These are phyloP conservation scores for Carollia perspicillata DNA, from an alignment of 2,113 vertebrate species.

Conservation along the genomic window DNA sequence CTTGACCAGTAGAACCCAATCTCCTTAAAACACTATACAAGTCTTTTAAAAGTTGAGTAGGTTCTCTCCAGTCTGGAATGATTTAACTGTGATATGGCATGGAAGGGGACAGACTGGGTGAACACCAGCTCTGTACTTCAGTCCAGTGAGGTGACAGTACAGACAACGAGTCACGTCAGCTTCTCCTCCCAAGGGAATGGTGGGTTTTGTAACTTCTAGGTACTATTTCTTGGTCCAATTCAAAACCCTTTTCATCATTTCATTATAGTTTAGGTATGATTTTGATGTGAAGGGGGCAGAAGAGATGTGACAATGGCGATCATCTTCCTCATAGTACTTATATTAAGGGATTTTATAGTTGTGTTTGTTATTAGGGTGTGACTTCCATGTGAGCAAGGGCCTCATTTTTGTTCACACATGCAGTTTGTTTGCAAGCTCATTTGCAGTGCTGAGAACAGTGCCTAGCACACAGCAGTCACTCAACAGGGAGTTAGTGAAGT, in stretches of 20 bases:
- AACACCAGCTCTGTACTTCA: neutral
- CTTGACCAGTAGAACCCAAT: neutral
- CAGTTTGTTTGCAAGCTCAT: neutral
- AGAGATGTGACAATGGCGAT: neutral
- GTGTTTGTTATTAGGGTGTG: neutral
- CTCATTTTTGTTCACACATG: neutral
- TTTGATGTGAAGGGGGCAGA: neutral
- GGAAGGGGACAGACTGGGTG: neutral
- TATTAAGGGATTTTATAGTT: neutral
- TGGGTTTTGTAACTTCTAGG: neutral
- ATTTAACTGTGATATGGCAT: neutral
- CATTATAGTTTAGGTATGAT: neutral
- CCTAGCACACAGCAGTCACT: neutral
- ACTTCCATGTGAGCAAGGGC: neutral
- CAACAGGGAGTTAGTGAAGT: neutral
- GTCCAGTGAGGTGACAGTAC: neutral
- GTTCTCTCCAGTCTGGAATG: neutral
- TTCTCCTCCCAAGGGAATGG: neutral
- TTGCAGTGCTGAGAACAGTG: neutral
- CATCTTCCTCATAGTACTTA: neutral
- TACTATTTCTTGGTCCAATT: neutral
- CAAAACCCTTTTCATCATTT: neutral
- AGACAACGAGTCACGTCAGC: neutral
- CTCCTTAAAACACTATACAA: neutral
- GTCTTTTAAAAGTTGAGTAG: neutral